Base-by-base conservation (phyloP, 2,888 invertebrate species). In the Polietes domitor region DNA sequence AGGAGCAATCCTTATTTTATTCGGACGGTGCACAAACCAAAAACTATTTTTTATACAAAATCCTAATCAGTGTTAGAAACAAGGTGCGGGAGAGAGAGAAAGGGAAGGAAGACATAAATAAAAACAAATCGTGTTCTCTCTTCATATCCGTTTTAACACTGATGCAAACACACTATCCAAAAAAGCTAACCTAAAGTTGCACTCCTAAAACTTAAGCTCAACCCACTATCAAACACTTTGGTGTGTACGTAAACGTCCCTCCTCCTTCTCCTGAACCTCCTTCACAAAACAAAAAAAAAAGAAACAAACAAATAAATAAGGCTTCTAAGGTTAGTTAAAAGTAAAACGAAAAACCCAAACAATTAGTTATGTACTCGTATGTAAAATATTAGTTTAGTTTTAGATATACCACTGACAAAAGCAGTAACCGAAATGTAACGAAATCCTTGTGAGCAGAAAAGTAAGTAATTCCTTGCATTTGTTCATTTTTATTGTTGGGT, bases 241-340 rank as follows among this genome's bases (percentile, higher is more conserved):
- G 21, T 21, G 53, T 15, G n/a, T 47, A 63, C 17, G 19, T 37
- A 17, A 63, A 63, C 15, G 5, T 32, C 63, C 53, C 5, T 24
- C 24, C 24, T 7, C 53, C 21, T 21, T 47, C 3, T 12, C 2
- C n/a, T 3, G 2, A 47, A 47, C 15, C 47, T 19, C 10, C 53
- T 17, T 15, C 37, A 10, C 37, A 37, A 37, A 61, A 12, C 77
- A n/a, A n/a, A n/a, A n/a, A n/a, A n/a, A n/a, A n/a, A n/a, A n/a
- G n/a, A n/a, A n/a, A n/a, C n/a, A n/a, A n/a, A n/a, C n/a, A n/a
- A n/a, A n/a, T n/a, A n/a, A n/a, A 43, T 83, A 83, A 80, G 80
- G 80, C 80, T 80, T 83, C 63, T 80, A 83, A 83, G 80, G 80
- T 83, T 83, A 83, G 83, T 83, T 77, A 80, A n/a, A n/a, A n/a